These are phyloP conservation scores for Crocidura indochinensis DNA, from an alignment of 2,797 vertebrate species.

Conservation along the genomic window DNA sequence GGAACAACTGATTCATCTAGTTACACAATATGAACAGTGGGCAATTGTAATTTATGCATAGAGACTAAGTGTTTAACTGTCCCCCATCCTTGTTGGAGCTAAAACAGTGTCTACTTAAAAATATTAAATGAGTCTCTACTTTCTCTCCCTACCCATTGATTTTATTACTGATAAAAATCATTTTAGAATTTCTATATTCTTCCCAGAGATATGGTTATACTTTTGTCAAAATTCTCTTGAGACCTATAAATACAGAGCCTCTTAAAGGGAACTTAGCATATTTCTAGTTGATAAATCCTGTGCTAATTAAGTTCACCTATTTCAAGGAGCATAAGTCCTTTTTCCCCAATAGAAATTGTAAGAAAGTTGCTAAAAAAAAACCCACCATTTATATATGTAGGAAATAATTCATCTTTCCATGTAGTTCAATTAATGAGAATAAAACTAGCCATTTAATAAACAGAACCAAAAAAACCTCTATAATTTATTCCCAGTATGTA, in stretches of 20 bases:
- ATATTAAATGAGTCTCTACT: background rate
- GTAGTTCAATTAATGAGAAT: background rate
- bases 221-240: background rate
- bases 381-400: background rate
- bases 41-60: background rate
- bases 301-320: background rate
- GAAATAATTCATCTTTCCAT: background rate
- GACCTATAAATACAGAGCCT: background rate
- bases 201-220: background rate
- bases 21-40: background rate
- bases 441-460: background rate
- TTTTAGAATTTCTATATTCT: background rate
- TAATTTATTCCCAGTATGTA: background rate
- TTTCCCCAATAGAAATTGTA: background rate
- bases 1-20: background rate
- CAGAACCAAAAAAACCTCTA: background rate
- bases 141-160: constrained; percentile 4
- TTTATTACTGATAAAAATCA: background rate
- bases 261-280: background rate
- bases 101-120: background rate
- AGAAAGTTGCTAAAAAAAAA: background rate
- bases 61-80: background rate
- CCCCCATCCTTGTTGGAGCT: background rate
- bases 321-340: background rate
- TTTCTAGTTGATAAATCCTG: background rate